Evolutionary conservation across 2,888 invertebrate genomes (phyloP).

Genomic region (Ophion ellenae): DNA sequence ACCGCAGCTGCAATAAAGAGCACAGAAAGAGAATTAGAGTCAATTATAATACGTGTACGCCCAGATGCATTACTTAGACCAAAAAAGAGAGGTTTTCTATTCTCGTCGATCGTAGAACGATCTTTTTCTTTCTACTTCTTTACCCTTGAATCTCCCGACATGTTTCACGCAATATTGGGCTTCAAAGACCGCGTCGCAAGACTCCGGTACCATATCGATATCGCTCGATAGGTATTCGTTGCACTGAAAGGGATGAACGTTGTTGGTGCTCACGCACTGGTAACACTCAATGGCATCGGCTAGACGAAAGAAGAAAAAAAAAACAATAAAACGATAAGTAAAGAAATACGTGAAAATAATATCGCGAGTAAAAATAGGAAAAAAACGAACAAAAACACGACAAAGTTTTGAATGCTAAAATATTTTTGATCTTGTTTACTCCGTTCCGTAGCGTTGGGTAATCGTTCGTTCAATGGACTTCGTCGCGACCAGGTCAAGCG

Average conservation of each 20-base stretch:
- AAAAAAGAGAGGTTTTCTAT: not conserved
- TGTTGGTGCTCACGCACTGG: conserved; percentile 94
- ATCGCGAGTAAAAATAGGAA: no score
- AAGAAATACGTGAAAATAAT: not conserved
- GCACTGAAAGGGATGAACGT: conserved; percentile 91
- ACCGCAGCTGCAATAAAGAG: conserved; percentile 39
- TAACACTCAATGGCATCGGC: conserved; percentile 91
- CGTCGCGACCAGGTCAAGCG: conserved; percentile 21
- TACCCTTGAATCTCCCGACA: conserved; percentile 95
- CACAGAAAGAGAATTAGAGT: conserved; percentile 11
- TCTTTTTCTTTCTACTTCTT: conserved; percentile 71
- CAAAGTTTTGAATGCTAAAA: not conserved
- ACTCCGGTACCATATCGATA: conserved; percentile 87
- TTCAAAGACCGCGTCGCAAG: conserved; percentile 92
- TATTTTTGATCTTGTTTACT: conserved; percentile 14
- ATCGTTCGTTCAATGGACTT: conserved; percentile 7
- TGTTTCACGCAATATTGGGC: conserved; percentile 97
- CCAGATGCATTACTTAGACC: conserved; percentile 3
- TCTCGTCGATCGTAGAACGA: not conserved
- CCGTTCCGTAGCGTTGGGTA: not conserved
- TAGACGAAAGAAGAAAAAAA: conserved; percentile 81
- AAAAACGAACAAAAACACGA: not conserved
- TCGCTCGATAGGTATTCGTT: conserved; percentile 90
- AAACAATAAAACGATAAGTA: conserved; percentile 39
- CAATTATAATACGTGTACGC: conserved; percentile 11